Base-by-base conservation (phyloP, 2,888 invertebrate genomes). In the Oscheius sp. region DNA sequence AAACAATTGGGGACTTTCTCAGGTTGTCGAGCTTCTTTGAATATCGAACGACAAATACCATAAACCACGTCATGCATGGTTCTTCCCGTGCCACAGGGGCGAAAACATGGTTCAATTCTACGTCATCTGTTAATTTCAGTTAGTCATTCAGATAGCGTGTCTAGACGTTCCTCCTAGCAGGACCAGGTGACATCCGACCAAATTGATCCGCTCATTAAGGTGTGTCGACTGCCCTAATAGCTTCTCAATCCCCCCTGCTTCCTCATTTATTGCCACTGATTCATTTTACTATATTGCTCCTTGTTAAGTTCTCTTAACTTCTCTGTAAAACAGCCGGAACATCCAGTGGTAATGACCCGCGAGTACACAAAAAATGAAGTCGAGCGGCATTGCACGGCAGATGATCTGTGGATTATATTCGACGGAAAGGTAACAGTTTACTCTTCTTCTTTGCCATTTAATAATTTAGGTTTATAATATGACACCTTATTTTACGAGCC, bases 391-490 rank as follows among this genome's bases (percentile, higher is more conserved):
- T 78, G 77, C 27, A 81, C 81, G 12, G 74, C 76, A 25, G 75
- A 81, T 41, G 81, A 81, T 72, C 73, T 81, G 41, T 81, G 81
- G 81, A 72, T 81, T 16, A 75, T 79, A 35, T 77, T 73, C 35
- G 52, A 73, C 29, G 71, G 56, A 35, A 79, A 81, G 59, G 81
- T 81, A 12, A 35, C 35, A 9, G 52, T 64, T 71, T 61, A 49
- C 23, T 45, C 6, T 45, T 49, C 12, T 16, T 41, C 7, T 16
- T 9, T 56, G 1, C n/a, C 3, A 41, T 13, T 21, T 3, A 1
- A n/a, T 23, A n/a, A 21, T 56, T 12, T 53, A 81, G 82, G 82
- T 82, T 5, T 81, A 82, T 74, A 73, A 82, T 55, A 80, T 82
- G 80, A 82, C 82, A n/a, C 64, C 75, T 2, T 82, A 81, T 53